Evolutionary conservation across 1,140 invertebrate genomes (phyloP).

Genomic region (Semibalanus balanoides): DNA sequence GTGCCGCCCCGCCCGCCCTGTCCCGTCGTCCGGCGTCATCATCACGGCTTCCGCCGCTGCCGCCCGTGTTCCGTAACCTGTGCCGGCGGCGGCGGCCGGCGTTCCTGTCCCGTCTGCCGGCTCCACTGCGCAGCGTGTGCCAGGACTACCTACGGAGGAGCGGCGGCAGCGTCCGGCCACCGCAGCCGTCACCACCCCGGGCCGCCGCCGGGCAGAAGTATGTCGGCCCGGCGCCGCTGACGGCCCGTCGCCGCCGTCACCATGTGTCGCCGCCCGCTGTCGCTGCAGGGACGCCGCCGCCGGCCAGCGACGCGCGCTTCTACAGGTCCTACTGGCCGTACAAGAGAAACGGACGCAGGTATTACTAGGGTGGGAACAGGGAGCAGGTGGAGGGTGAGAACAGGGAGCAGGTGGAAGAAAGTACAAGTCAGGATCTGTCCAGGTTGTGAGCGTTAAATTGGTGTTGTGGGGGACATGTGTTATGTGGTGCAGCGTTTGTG

Average conservation of each 20-base stretch:
- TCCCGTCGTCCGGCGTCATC: background rate
- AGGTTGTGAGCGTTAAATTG: too few species aligned
- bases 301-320: background rate
- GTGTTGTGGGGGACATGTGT: too few species aligned
- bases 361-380: background rate
- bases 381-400: too few species aligned
- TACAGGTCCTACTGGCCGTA: background rate
- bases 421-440: slow-evolving; percentile 64
- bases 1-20: too few species aligned
- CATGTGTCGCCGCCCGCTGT: background rate
- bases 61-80: background rate
- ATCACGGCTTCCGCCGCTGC: background rate
- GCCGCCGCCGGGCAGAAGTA: background rate
- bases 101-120: background rate
- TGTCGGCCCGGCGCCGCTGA: background rate
- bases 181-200: too few species aligned
- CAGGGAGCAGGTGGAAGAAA: background rate
- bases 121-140: background rate
- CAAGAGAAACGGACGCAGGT: background rate
- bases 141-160: background rate
- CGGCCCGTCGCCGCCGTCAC: too few species aligned
- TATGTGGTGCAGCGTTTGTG: too few species aligned
- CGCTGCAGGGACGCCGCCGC: too few species aligned
- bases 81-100: background rate
- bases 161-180: too few species aligned